phyloP scores from a whole-genome alignment of 2,797 vertebrate genomes.

The Spea hammondii region DNA sequence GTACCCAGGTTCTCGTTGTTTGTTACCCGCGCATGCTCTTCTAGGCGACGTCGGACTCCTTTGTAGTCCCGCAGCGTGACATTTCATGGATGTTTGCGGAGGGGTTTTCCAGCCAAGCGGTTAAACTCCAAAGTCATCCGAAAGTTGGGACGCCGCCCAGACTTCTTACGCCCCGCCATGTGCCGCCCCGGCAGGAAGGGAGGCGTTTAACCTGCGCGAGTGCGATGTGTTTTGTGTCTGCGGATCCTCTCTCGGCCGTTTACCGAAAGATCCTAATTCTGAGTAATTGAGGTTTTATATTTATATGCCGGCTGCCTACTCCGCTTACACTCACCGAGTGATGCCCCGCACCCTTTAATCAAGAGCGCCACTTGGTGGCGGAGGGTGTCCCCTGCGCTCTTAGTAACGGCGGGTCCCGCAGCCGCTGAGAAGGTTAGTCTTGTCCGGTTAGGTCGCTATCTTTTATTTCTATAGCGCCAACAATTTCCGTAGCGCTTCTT shows the following conservation, averaged over 20 bases:
- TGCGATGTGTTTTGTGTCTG: background rate
- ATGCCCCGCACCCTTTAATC: background rate
- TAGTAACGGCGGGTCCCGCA: background rate
- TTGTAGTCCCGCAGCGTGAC: background rate
- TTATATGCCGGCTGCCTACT: conserved; percentile 15
- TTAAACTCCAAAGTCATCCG: too few relatives aligned
- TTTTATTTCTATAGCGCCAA: too few relatives aligned
- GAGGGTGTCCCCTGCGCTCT: background rate
- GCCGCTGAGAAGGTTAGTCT: too few relatives aligned
- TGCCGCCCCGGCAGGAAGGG: background rate
- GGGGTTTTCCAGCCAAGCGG: too few relatives aligned
- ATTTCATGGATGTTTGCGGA: background rate
- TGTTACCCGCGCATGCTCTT: conserved; percentile 37
- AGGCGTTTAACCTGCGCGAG: background rate
- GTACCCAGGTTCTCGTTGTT: conserved; percentile 45
- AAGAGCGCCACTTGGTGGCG: conserved; percentile 18
- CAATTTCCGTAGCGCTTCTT: too few relatives aligned
- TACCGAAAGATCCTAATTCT: conserved; percentile 32
- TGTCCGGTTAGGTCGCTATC: too few relatives aligned
- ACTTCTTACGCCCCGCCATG: background rate
- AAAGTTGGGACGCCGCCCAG: too few relatives aligned
- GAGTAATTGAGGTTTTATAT: conserved; percentile 38
- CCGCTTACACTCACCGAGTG: background rate
- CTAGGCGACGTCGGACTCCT: background rate
- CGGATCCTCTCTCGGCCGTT: background rate